phyloP scores from a whole-genome alignment of 53 echinoderm and acorn worm genomes.

The Arbacia lixula region DNA sequence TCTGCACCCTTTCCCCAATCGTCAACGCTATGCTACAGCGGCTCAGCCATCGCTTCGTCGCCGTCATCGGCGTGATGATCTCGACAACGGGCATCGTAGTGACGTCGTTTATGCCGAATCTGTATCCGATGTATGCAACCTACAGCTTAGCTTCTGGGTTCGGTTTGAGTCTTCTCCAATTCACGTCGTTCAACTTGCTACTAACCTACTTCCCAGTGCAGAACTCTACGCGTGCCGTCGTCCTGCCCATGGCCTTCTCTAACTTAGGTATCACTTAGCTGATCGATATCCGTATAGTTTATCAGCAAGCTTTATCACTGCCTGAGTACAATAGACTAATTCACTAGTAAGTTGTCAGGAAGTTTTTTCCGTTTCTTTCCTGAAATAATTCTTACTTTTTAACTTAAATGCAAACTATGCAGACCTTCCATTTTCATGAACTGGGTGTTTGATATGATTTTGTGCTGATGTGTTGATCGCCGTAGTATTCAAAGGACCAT shows the following conservation, averaged over 20 bases:
- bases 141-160: conserved; percentile 68
- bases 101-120: conserved; percentile 72
- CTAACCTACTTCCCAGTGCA: conserved; percentile 70
- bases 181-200: conserved; percentile 64
- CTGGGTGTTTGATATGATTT: no score
- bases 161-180: conserved; percentile 60
- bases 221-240: conserved; percentile 70
- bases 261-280: conserved; percentile 74
- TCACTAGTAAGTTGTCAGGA: no score
- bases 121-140: conserved; percentile 65
- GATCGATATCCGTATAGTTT: no score
- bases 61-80: conserved; percentile 56
- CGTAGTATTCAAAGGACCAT: no score
- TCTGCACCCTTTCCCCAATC: background rate
- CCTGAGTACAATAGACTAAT: no score
- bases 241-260: conserved; percentile 65
- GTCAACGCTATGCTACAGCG: conserved; percentile 44
- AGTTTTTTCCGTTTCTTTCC: no score
- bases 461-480: no score
- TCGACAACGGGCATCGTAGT: conserved; percentile 56
- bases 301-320: no score
- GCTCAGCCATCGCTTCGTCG: conserved; percentile 58
- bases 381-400: no score
- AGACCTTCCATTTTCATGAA: no score
- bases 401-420: no score